phyloP scores from a whole-genome alignment of 2,113 vertebrate genomes.

The Saguinus midas region DNA sequence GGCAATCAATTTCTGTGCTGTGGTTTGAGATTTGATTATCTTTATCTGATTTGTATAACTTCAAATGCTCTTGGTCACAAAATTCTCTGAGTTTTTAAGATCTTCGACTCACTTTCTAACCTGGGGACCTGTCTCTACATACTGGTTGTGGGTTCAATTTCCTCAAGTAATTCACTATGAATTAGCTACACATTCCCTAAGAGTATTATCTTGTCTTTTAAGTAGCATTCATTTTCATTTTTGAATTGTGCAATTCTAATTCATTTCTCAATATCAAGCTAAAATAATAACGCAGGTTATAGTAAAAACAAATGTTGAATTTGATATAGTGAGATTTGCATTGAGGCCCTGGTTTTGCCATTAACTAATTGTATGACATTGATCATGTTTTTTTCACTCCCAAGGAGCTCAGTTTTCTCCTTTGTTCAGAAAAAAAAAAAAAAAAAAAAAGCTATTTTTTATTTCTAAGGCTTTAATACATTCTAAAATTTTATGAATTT shows the following conservation, averaged over 20 bases:
- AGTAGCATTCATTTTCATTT: slow-evolving; percentile 24
- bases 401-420: not conserved
- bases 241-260: slow-evolving; percentile 45
- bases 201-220: slow-evolving; percentile 34
- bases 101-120: slow-evolving; percentile 31
- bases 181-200: not conserved
- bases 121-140: not conserved
- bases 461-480: not conserved
- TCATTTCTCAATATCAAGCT: slow-evolving; percentile 47
- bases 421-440: not conserved
- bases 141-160: slow-evolving; percentile 42
- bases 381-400: not conserved
- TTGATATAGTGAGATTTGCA: not conserved
- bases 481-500: slow-evolving; percentile 10
- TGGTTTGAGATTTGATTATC: slow-evolving; percentile 66
- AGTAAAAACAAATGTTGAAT: not conserved
- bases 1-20: slow-evolving; percentile 59
- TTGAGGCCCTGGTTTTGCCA: not conserved
- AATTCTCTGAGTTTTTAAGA: slow-evolving; percentile 9
- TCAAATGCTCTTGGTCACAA: slow-evolving; percentile 58
- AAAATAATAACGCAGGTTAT: not conserved
- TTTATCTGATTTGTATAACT: slow-evolving; percentile 68
- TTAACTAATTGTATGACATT: not conserved
- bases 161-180: slow-evolving; percentile 32
- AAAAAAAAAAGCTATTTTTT: not conserved